phyloP scores from a whole-genome alignment of 2,888 invertebrate genomes.

The Pheosia tremula region DNA sequence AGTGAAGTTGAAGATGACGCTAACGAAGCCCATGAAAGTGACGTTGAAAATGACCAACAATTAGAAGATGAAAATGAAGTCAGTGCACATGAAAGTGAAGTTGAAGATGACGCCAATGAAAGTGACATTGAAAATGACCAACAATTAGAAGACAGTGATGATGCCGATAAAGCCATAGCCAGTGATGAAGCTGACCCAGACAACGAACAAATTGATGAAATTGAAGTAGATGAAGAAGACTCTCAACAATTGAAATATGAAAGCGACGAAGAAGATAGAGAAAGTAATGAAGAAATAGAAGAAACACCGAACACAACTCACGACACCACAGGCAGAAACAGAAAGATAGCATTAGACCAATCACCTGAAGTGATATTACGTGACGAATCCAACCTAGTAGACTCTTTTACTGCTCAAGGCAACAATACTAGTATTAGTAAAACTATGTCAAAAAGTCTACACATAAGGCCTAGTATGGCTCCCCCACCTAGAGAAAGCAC shows the following conservation, averaged over 20 bases:
- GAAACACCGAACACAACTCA: conserved; percentile 46
- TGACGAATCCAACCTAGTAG: conserved; percentile 42
- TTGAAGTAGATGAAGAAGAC: conserved; percentile 26
- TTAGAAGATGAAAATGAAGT: conserved; percentile 9
- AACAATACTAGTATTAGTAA: conserved; percentile 57
- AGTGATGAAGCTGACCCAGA: conserved; percentile 31
- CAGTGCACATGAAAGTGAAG: conserved; percentile 15
- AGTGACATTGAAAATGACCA: conserved; percentile 25
- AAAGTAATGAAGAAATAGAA: conserved; percentile 28
- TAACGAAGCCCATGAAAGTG: conserved; percentile 11
- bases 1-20: conserved; percentile 12
- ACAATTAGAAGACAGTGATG: conserved; percentile 23
- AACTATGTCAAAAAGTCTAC: conserved; percentile 46
- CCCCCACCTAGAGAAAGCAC: conserved; percentile 54
- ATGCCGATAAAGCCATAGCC: conserved; percentile 21
- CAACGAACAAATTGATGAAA: conserved; percentile 22
- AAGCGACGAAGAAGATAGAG: conserved; percentile 22
- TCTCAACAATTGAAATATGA: conserved; percentile 12
- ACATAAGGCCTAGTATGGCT: conserved; percentile 51
- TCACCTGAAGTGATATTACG: conserved; percentile 63
- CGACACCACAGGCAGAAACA: conserved; percentile 54
- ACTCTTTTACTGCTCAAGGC: conserved; percentile 50
- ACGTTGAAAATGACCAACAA: conserved; percentile 7
- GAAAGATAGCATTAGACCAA: conserved; percentile 39
- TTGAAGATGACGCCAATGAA: conserved; percentile 16